Base-by-base conservation (phyloP, 2,888 invertebrate species). In the Parapristionchus giblindavisi region DNA sequence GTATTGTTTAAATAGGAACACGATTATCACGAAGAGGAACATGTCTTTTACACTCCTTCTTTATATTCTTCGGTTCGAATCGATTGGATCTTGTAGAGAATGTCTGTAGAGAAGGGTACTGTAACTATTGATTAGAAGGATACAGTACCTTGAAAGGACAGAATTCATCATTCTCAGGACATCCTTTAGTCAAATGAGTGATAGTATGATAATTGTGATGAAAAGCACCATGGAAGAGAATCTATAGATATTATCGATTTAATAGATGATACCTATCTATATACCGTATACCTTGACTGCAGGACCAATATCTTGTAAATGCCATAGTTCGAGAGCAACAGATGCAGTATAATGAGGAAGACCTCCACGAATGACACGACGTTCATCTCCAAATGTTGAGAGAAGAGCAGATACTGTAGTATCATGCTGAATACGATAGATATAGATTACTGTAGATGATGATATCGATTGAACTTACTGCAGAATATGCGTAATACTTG, bases 401-500 rank as follows among this genome's bases (percentile, higher is more conserved):
- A 86, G 75, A 40, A 86, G 79, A 8, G 84, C 85, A 48, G 85
- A 84, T 43, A 86, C 77, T 1, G 86, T 86, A 21, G 86, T 86
- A 76, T 86, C 86, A 73, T 86, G 86, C 85, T 85, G 77, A 63
- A 82, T 36, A 48, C 66, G 29, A 60, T 60, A 48, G 43, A 32
- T 27, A 14, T 40, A 5, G 5, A 51, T 51, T 51, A 51, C 14
- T 51, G n/a, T 54, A 6, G 27, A 32, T 29, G 14, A 34, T 32
- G 29, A 66, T 51, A 51, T 54, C 63, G 21, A 38, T 66, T n/a
- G n/a, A n/a, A 77, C 78, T 75, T 63, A 86, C 86, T 27, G 85
- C 86, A 34, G 86, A 86, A 60, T 85, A 86, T 0, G 85, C 86
- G 74, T 84, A 81, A 72, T 85, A 86, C 75, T 86, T 86, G 32